Evolutionary conservation across 2,113 vertebrate genomes (phyloP), one percentile per base, ranked within the genome.

Genomic region (Eurypyga helias): DNA sequence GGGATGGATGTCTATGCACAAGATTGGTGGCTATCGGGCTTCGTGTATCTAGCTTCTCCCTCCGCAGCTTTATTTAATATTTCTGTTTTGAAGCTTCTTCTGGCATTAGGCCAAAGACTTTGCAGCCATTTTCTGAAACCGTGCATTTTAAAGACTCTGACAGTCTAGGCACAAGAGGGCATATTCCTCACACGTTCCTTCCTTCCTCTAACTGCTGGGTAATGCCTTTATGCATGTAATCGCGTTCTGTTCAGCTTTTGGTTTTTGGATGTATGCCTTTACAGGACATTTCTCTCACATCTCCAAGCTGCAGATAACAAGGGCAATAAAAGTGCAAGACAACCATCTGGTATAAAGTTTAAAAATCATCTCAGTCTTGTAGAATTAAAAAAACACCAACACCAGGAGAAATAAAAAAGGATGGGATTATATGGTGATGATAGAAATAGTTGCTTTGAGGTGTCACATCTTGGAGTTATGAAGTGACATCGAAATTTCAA

Each of bases 1-100:
- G 9, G 36, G n/a, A 66, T 31, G 10, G 15, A 5, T 66, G 3
- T n/a, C 54, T 64, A 20, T 26, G 26, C 0, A 3, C 7, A 3
- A 41, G 14, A 73, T 1, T 75, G 43, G 11, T 31, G 64, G 14
- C 36, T 55, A 15, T 13, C 11, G 57, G 33, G 6, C 10, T 31
- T 45, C 46, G 16, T 64, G 25, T 13, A 10, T 15, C 10, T 46
- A 31, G 18, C 24, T 65, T 72, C 91, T 48, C 12, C n/a, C 13
- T 54, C 36, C 79, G 13, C 5, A 29, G 1, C 5, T 86, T 67
- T 65, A 52, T 54, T 36, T 43, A 67, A 38, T 79, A 13, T 4
- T 71, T 83, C 17, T 57, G 9, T 72, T 86, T 72, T 25, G 33
- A 57, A 75, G 21, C 2, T 7, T 49, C 55, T 23, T 54, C n/a